Evolutionary conservation across 2,113 vertebrate genomes (phyloP).

Genomic region (Polypterus senegalus): DNA sequence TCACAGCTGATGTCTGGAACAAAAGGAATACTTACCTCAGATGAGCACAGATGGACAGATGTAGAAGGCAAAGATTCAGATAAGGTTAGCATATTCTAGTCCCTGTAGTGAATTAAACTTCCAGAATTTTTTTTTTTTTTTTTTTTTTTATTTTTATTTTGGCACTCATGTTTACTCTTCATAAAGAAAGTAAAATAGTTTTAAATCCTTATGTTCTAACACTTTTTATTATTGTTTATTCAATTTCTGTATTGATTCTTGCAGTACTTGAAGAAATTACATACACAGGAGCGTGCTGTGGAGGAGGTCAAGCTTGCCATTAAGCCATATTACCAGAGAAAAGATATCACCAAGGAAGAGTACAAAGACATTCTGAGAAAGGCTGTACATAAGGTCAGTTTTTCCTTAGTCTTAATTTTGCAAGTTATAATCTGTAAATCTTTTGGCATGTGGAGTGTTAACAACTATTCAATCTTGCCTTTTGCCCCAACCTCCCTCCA

Average conservation of each 20-base stretch:
- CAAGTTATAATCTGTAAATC: no score
- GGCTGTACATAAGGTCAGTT: slow-evolving; percentile 78
- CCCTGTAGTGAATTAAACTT: not conserved
- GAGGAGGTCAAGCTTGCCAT: slow-evolving; percentile 89
- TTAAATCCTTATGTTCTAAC: no score
- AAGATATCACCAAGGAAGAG: slow-evolving; percentile 88
- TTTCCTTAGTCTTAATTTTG: no score
- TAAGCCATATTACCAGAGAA: slow-evolving; percentile 85
- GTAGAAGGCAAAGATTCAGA: slow-evolving; percentile 56
- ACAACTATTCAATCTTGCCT: no score
- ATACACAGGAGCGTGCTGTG: slow-evolving; percentile 85
- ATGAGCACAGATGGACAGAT: slow-evolving; percentile 42
- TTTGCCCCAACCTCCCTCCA: no score
- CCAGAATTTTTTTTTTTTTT: not conserved
- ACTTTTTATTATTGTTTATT: not conserved
- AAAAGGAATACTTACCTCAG: slow-evolving; percentile 23
- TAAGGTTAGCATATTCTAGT: slow-evolving; percentile 33
- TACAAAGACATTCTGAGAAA: slow-evolving; percentile 89
- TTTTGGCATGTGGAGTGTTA: no score
- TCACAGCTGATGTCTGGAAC: slow-evolving; percentile 32
- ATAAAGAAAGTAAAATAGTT: no score
- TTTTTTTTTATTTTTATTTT: not conserved
- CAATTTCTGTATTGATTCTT: not conserved
- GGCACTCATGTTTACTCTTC: not conserved
- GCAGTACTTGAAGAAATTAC: slow-evolving; percentile 85